Percentiles rank a stretch among this genome's conserved stretches.
Evolutionary conservation across 2,888 invertebrate genomes (phyloP).

Genomic region (Himalopsyche kuldschensis): DNA sequence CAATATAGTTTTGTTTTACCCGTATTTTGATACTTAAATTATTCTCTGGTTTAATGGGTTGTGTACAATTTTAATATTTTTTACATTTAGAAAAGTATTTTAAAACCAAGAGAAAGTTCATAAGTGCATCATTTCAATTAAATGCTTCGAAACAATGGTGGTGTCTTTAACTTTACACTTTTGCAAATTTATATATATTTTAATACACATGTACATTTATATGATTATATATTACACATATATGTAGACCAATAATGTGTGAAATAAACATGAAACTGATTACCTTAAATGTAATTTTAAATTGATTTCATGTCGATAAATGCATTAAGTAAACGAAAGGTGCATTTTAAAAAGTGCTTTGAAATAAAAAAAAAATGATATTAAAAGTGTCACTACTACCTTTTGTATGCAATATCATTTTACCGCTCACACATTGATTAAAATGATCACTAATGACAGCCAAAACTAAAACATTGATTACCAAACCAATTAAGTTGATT

Average conservation of each 20-base stretch:
- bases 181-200: no score
- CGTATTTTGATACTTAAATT: no score
- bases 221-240: no score
- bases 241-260: not conserved
- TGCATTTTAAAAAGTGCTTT: not conserved
- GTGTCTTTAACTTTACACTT: no score
- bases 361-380: not conserved
- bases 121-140: no score
- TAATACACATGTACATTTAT: no score
- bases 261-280: not conserved
- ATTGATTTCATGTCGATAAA: not conserved
- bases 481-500: not conserved
- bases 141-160: no score
- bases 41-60: no score
- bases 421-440: not conserved
- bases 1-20: no score
- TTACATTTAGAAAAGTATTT: no score
- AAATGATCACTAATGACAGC: not conserved
- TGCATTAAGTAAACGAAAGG: not conserved
- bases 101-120: no score
- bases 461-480: not conserved
- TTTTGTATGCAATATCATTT: not conserved
- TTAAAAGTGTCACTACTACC: not conserved
- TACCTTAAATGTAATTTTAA: not conserved
- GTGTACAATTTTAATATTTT: no score